A percentile compares a stretch with the other conserved stretches of the same genome.
These are phyloP conservation scores for Misgurnus anguillicaudatus DNA, from an alignment of 2,113 vertebrate genomes.

Conservation along the genomic window DNA sequence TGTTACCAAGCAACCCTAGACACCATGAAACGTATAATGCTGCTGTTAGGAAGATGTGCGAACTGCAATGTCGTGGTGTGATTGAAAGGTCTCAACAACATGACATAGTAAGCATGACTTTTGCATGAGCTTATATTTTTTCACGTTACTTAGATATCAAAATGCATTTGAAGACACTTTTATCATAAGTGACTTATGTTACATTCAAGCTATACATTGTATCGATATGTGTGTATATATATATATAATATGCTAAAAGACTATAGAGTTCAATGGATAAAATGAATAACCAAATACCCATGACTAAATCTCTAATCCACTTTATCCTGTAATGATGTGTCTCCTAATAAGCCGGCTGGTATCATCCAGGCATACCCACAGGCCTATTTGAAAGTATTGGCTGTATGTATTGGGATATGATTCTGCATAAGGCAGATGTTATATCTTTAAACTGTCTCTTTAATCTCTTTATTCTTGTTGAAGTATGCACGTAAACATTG, in stretches of 20 bases:
- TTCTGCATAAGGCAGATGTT: neutral
- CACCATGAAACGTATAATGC: constrained; percentile 34
- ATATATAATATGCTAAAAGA: neutral
- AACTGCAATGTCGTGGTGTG: constrained; percentile 28
- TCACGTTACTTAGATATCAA: too few relatives aligned
- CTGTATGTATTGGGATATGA: neutral
- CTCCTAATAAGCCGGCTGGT: constrained; percentile 26
- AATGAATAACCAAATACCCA: neutral
- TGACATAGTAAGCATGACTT: constrained; percentile 13
- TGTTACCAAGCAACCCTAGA: constrained; percentile 55
- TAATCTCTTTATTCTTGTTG: neutral
- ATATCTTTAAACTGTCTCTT: neutral
- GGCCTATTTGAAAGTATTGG: neutral
- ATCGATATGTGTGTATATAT: neutral
- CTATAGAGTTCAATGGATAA: neutral
- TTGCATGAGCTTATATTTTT: neutral
- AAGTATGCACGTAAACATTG: neutral
- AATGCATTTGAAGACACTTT: too few relatives aligned
- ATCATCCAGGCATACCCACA: constrained; percentile 26
- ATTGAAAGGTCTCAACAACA: constrained; percentile 33
- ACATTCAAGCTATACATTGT: neutral
- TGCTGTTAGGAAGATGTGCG: constrained; percentile 29
- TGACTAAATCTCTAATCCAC: constrained; percentile 40
- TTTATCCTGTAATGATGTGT: constrained; percentile 36
- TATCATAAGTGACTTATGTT: too few relatives aligned